phyloP scores from a whole-genome alignment of 2,888 invertebrate genomes.

The Theodoxus fluviatilis region DNA sequence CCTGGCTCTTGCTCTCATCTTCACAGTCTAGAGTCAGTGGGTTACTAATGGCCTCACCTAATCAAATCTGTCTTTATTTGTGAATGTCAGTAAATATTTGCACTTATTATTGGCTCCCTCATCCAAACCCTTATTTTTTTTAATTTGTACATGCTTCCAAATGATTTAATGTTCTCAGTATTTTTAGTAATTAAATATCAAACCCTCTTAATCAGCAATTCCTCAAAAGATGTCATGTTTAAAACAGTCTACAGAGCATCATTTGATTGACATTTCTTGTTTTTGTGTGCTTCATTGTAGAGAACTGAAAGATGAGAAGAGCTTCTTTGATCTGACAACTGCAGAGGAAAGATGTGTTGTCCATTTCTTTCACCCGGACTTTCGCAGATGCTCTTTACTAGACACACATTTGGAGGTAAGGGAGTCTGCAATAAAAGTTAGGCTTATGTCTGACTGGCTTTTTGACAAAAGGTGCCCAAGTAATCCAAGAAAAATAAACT shows the following conservation, averaged over 20 bases:
- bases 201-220: too few relatives aligned
- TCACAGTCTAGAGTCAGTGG: too few relatives aligned
- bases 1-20: too few relatives aligned
- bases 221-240: too few relatives aligned
- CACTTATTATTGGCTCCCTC: too few relatives aligned
- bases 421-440: neutral
- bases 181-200: too few relatives aligned
- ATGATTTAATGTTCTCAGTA: constrained; percentile 57
- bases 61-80: too few relatives aligned
- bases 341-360: constrained; percentile 55
- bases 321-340: constrained; percentile 56
- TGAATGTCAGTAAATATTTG: too few relatives aligned
- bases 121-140: neutral
- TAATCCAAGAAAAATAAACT: too few relatives aligned
- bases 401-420: constrained; percentile 58
- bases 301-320: constrained; percentile 51
- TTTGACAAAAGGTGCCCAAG: neutral
- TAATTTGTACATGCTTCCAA: constrained; percentile 45
- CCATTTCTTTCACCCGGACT: constrained; percentile 62
- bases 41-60: too few relatives aligned
- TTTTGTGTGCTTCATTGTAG: constrained; percentile 35
- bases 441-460: too few relatives aligned
- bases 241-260: too few relatives aligned
- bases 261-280: neutral
- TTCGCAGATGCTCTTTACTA: constrained; percentile 60